Conservation (phyloP, 30 jellyfish, hydroid and myxozoan genomes). For the Catostylus mosaicus region DNA sequence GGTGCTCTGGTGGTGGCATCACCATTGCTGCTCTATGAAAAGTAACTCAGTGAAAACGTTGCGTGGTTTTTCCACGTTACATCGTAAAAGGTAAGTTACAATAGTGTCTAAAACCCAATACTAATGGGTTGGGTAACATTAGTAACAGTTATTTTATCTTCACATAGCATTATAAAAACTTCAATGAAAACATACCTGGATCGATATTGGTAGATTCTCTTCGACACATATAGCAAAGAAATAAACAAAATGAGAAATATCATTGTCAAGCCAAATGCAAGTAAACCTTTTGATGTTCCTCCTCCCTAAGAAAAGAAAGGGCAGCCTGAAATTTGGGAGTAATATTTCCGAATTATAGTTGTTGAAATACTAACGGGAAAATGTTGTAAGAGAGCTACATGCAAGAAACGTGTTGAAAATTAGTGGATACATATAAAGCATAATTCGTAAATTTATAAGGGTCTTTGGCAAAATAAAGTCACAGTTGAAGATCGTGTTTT, state of each 20-base stretch:
- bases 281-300: conserved; percentile 6
- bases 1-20: too few species aligned
- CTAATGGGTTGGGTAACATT: too few species aligned
- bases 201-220: not conserved
- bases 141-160: too few species aligned
- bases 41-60: too few species aligned
- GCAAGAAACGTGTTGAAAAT: not conserved
- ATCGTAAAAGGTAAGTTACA: too few species aligned
- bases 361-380: not conserved
- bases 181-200: conserved; percentile 28
- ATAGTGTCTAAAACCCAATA: too few species aligned
- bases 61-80: too few species aligned
- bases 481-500: too few species aligned
- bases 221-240: not conserved
- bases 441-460: not conserved
- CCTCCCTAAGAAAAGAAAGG: not conserved
- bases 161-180: too few species aligned
- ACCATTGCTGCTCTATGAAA: too few species aligned
- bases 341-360: not conserved
- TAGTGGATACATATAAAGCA: not conserved
- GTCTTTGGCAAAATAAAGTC: too few species aligned
- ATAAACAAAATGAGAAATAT: not conserved
- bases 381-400: not conserved
- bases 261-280: conserved; percentile 16
- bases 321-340: not conserved